Base-by-base conservation (phyloP, 1,140 invertebrate species). In the Arion vulgaris region DNA sequence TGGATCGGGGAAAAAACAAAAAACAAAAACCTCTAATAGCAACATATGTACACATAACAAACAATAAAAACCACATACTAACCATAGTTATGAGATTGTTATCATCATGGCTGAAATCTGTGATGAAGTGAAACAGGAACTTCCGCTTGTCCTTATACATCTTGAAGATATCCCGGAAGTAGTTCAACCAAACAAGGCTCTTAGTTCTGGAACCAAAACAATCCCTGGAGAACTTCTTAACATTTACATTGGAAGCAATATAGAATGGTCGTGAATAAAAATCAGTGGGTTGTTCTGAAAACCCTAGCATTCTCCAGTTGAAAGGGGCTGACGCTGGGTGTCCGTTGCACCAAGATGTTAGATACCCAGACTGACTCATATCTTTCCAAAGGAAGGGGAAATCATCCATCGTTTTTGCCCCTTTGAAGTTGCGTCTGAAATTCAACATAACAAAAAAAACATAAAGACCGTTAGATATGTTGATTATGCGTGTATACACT, bases 221-320 rank as follows among this genome's bases (percentile, higher is more conserved):
- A 28, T 80, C 85, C 0, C 72, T 84, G 15, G 85, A 82, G 83
- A 86, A 49, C 88, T 85, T 82, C 49, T 89, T 19, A 94, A 94
- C 94, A 93, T 95, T 86, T 94, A 93, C 78, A 88, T 95, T 91
- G n/a, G 93, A 92, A 7, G 94, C 93, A 36, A 95, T 83, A 87
- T 96, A 96, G 91, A 95, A 98, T 0, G 96, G 94, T 41, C 97
- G 92, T 93, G 98, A 95, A 89, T 98, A 98, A 92, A 98, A 97
- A 92, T 98, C 95, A 0, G 97, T 97, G 0, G 97, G 98, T 85
- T 95, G 94, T 0, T 93, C 83, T 81, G 94, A 93, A 91, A 99
- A 99, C 0, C 97, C 97, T 82, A 96, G 96, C 88, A 98, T 94
- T 23, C 97, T 94, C 91, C 97, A 98, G 34, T 96, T 97, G 88